A percentile compares a stretch with the other conserved stretches of the same genome.
Evolutionary conservation across 2,888 invertebrate species (phyloP).

Genomic region (Nowickia ferox): DNA sequence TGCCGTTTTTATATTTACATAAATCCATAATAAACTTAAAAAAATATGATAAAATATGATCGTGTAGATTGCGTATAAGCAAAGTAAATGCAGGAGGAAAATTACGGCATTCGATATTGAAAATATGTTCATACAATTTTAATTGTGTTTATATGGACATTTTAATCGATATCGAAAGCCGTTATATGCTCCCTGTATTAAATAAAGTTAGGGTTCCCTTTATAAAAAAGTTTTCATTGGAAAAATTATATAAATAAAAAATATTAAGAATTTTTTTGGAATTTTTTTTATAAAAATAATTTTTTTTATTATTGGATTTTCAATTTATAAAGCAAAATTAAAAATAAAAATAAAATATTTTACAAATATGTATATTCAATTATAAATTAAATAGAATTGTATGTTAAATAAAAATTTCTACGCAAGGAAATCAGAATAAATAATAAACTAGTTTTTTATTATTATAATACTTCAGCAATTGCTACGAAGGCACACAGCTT

Average conservation of each 20-base stretch:
- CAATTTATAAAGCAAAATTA: slow-evolving; percentile 7
- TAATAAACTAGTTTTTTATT: slow-evolving; percentile 2
- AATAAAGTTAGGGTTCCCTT: not conserved
- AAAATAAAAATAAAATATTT: slow-evolving; percentile 34
- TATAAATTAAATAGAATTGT: slow-evolving; percentile 5
- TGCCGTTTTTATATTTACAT: too few relatives aligned
- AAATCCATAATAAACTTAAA: too few relatives aligned
- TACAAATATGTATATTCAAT: slow-evolving; percentile 28
- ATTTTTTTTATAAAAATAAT: slow-evolving; percentile 8
- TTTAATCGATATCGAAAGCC: too few relatives aligned
- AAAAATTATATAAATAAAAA: slow-evolving; percentile 4
- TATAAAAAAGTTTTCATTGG: not conserved
- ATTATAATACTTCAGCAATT: slow-evolving; percentile 85
- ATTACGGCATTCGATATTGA: too few relatives aligned
- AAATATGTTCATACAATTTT: too few relatives aligned
- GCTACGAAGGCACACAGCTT: slow-evolving; percentile 92
- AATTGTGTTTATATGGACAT: too few relatives aligned
- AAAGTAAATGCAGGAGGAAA: too few relatives aligned
- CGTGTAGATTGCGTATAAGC: too few relatives aligned
- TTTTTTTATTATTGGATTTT: slow-evolving; percentile 24
- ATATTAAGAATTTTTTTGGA: not conserved
- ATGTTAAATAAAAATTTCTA: slow-evolving; percentile 25
- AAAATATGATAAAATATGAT: too few relatives aligned
- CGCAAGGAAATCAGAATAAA: not conserved
- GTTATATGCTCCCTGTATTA: not conserved